Evolutionary conservation across 2,888 invertebrate species (phyloP).

Genomic region (Stenotaenia linearis): DNA sequence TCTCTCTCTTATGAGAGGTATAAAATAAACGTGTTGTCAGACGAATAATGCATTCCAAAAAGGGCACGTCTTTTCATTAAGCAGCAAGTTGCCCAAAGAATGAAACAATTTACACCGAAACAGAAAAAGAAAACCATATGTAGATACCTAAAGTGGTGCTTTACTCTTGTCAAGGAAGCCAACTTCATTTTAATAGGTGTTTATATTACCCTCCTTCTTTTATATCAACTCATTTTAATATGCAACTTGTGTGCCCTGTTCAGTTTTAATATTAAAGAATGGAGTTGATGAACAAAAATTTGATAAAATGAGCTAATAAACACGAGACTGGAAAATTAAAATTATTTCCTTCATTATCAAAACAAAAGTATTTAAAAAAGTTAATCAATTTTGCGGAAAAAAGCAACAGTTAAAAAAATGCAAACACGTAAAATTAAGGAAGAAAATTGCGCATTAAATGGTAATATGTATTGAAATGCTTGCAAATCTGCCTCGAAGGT

Average conservation of each 20-base stretch:
- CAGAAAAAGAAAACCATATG: neutral
- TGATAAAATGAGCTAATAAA: neutral
- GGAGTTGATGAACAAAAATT: neutral
- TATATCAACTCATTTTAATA: neutral
- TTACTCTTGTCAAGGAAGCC: neutral
- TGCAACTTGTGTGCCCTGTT: neutral
- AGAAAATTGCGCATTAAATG: neutral
- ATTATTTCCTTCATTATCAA: neutral
- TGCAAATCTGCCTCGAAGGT: neutral
- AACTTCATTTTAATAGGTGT: neutral
- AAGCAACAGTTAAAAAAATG: neutral
- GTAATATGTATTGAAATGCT: neutral
- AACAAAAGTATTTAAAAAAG: neutral
- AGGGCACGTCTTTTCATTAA: neutral
- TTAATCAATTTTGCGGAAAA: neutral
- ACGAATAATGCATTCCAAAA: neutral
- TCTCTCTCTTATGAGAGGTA: neutral
- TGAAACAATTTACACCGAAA: neutral
- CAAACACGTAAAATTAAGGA: neutral
- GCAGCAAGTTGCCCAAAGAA: neutral
- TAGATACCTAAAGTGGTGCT: neutral
- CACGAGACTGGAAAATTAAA: neutral
- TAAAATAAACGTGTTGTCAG: neutral
- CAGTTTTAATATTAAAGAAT: neutral
- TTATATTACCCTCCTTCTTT: neutral